A percentile compares a stretch with the other conserved stretches of the same genome.
phyloP scores from a whole-genome alignment of 2,113 vertebrate species.

The Dipodomys stephensi region DNA sequence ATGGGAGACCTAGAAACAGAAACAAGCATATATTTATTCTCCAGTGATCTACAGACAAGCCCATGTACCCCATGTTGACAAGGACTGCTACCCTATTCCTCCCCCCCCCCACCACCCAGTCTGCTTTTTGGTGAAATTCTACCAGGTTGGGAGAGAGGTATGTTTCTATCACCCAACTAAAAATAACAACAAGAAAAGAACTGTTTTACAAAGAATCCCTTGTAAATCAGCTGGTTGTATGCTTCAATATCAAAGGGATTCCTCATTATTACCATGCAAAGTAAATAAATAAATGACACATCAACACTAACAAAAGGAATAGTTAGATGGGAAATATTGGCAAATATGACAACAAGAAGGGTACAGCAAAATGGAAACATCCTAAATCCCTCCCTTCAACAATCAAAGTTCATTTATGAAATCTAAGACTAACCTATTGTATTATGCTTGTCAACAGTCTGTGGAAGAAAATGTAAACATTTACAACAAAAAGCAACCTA shows the following conservation, averaged over 20 bases:
- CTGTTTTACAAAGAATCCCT: neutral
- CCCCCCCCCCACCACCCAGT: neutral
- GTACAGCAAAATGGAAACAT: neutral
- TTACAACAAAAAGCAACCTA: conserved; percentile 35
- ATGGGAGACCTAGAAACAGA: neutral
- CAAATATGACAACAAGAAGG: neutral
- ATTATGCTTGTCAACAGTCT: conserved; percentile 40
- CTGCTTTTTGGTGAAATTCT: neutral
- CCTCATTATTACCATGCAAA: neutral
- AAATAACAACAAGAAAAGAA: neutral
- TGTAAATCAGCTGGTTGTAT: neutral
- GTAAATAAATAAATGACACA: neutral
- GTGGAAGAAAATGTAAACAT: conserved; percentile 30
- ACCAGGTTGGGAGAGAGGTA: neutral
- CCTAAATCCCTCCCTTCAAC: neutral
- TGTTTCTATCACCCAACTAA: neutral
- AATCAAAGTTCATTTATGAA: conserved; percentile 28
- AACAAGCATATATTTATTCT: neutral
- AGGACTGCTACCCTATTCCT: neutral
- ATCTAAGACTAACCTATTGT: neutral
- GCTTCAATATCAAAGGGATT: neutral
- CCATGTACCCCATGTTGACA: neutral
- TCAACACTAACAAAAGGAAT: neutral
- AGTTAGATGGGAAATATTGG: neutral
- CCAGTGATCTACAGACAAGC: neutral